These are phyloP conservation scores for Oryctes rhinoceros DNA, from an alignment of 1,140 invertebrate genomes.

Conservation along the genomic window DNA sequence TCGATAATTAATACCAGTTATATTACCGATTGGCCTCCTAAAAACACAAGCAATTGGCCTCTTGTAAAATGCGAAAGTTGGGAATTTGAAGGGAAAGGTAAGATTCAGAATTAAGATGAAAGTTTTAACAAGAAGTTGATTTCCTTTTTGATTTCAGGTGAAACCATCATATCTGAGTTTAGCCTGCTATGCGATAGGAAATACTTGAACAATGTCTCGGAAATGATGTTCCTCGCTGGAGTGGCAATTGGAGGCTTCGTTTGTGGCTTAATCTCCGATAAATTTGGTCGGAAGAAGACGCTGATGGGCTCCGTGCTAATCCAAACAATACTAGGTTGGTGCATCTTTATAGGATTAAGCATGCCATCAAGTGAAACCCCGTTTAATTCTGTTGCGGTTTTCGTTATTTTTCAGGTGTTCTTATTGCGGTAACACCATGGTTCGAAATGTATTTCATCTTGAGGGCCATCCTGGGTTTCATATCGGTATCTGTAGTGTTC, in stretches of 20 bases:
- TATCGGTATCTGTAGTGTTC: constrained; percentile 77
- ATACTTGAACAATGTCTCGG: constrained; percentile 70
- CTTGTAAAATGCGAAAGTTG: constrained; percentile 68
- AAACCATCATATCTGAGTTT: constrained; percentile 73
- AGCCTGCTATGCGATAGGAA: constrained; percentile 71
- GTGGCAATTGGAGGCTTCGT: constrained; percentile 75
- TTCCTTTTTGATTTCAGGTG: constrained; percentile 54
- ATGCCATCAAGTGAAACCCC: background rate
- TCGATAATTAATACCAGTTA: constrained; percentile 54
- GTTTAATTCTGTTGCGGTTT: background rate
- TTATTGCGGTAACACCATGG: constrained; percentile 70
- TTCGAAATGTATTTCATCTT: constrained; percentile 72
- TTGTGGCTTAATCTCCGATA: constrained; percentile 76
- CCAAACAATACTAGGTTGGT: constrained; percentile 70
- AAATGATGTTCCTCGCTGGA: constrained; percentile 74
- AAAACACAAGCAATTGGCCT: constrained; percentile 38
- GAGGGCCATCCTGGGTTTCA: constrained; percentile 70
- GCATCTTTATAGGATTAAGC: background rate
- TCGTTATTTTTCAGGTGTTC: constrained; percentile 62
- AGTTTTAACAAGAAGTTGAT: background rate
- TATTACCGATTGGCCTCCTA: background rate
- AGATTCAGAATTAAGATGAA: constrained; percentile 4
- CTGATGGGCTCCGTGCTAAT: constrained; percentile 74
- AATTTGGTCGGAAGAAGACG: constrained; percentile 78
- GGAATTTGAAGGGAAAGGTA: constrained; percentile 71